Conservation (phyloP, 1,140 invertebrate genomes). For the Saccostrea echinata region DNA sequence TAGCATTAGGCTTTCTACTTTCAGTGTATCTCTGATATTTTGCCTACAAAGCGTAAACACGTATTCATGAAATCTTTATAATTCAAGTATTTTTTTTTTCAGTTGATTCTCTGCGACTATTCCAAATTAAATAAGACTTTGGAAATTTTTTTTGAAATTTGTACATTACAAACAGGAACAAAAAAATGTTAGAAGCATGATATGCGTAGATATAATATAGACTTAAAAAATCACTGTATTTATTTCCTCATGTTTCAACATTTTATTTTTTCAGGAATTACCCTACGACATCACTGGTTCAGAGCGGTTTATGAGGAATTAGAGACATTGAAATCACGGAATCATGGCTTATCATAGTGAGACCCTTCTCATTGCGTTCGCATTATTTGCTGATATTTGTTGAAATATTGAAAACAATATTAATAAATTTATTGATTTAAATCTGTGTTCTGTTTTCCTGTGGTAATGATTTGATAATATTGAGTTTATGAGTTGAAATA, state of each 20-base stretch:
- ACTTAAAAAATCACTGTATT: too few species aligned
- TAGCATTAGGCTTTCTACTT: too few species aligned
- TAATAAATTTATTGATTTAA: background rate
- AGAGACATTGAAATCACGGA: background rate
- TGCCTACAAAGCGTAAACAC: too few species aligned
- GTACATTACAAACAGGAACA: background rate
- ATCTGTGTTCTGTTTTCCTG: background rate
- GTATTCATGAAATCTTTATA: too few species aligned
- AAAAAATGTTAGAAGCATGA: background rate
- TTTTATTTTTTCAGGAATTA: conserved; percentile 1
- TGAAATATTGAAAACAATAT: background rate
- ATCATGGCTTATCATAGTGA: background rate
- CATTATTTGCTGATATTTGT: conserved; percentile 23
- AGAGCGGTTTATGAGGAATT: background rate
- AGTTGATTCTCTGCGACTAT: too few species aligned
- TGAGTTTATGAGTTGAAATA: too few species aligned
- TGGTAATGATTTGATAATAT: too few species aligned
- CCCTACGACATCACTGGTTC: background rate
- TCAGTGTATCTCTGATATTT: too few species aligned
- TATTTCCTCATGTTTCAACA: background rate
- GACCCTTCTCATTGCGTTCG: background rate
- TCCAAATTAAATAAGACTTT: background rate
- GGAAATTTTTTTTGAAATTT: background rate
- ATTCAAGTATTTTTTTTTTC: too few species aligned
- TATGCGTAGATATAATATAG: too few species aligned